Conservation (phyloP, 2,113 vertebrate species). For the Sebastes fasciatus region DNA sequence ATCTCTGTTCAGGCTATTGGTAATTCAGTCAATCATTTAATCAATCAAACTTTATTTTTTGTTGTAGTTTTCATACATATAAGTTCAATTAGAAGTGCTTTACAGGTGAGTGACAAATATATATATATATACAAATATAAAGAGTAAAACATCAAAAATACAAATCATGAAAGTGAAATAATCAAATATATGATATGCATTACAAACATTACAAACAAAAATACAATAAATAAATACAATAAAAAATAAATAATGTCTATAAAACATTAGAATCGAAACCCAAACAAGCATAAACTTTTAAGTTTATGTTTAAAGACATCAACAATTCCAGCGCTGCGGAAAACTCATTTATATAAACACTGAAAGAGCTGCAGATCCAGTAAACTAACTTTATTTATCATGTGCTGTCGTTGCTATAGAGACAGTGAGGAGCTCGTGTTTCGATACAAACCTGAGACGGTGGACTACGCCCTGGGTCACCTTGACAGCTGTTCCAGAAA, state of each 20-base stretch:
- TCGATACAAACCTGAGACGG: conserved; percentile 84
- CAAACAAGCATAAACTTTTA: neutral
- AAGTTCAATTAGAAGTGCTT: neutral
- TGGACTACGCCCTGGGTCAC: conserved; percentile 84
- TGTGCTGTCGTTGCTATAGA: conserved; percentile 70
- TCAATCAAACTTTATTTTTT: neutral
- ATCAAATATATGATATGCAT: neutral
- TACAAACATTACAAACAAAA: neutral
- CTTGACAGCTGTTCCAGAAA: conserved; percentile 26
- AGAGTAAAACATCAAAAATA: neutral
- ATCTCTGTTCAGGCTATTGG: neutral
- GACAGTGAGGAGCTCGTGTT: conserved; percentile 77
- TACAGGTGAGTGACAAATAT: neutral
- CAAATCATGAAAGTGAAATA: neutral
- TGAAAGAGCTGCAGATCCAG: neutral
- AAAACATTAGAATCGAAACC: neutral
- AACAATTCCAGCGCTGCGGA: neutral
- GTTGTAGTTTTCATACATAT: neutral
- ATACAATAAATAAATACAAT: neutral
- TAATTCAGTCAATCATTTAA: neutral
- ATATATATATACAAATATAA: neutral
- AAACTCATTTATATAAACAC: neutral
- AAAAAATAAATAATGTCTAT: neutral
- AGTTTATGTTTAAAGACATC: neutral
- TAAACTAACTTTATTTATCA: conserved; percentile 1